Percentiles rank a stretch among this genome's conserved stretches.
These are phyloP conservation scores for Microctenopoma stevenorrisi DNA, from an alignment of 2,797 vertebrate genomes.

Conservation along the genomic window DNA sequence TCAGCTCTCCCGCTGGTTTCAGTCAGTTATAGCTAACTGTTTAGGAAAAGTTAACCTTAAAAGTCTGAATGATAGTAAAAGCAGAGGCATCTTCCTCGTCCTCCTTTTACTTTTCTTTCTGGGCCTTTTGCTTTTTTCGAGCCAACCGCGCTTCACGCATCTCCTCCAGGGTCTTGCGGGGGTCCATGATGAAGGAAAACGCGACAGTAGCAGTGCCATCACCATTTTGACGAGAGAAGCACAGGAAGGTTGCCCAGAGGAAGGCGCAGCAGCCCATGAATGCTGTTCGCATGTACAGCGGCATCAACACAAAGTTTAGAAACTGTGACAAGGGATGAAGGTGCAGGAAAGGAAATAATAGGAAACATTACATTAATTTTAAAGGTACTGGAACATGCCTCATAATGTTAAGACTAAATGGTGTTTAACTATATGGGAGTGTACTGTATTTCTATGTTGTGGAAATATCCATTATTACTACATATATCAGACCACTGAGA, in stretches of 20 bases:
- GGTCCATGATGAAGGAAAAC: slow-evolving; percentile 80
- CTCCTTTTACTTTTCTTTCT: slow-evolving; percentile 49
- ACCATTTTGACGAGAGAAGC: slow-evolving; percentile 90
- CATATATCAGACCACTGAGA: no score
- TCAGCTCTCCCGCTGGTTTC: slow-evolving; percentile 5
- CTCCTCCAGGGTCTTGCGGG: slow-evolving; percentile 76
- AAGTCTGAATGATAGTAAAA: neutral
- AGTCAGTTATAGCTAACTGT: neutral
- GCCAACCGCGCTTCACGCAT: slow-evolving; percentile 69
- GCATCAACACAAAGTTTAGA: slow-evolving; percentile 92
- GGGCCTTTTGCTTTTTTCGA: slow-evolving; percentile 49
- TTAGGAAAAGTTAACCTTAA: neutral
- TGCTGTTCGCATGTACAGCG: slow-evolving; percentile 88
- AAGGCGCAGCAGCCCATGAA: slow-evolving; percentile 93
- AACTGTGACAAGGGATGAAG: slow-evolving; percentile 77
- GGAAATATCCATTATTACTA: no score
- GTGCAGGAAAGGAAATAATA: neutral
- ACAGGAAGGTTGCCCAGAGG: slow-evolving; percentile 94
- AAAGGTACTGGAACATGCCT: neutral
- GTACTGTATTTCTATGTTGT: no score
- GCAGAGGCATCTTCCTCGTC: neutral
- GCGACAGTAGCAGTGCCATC: slow-evolving; percentile 86
- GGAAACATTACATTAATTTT: neutral
- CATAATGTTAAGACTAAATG: no score
- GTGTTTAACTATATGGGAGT: no score